Conservation (phyloP, 2,113 vertebrate species). For the Aplodontia rufa region DNA sequence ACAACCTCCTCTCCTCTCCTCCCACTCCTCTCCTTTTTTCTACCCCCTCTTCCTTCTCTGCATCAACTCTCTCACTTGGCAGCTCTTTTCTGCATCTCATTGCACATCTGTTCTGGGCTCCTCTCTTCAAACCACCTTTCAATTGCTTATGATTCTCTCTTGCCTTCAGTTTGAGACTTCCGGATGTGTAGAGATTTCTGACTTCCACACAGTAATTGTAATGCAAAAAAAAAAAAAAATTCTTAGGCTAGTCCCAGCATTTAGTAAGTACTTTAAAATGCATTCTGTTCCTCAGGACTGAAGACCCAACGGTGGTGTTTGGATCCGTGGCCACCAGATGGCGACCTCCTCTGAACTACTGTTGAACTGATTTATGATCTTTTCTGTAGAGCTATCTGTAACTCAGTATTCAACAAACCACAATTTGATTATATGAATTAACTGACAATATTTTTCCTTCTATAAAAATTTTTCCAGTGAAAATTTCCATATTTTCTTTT, state of each 20-base stretch:
- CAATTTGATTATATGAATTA: background rate
- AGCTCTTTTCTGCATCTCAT: background rate
- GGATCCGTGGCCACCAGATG: background rate
- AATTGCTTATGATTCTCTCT: background rate
- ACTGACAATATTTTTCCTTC: background rate
- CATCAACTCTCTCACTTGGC: background rate
- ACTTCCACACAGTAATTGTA: background rate
- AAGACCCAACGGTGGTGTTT: background rate
- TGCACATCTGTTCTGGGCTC: background rate
- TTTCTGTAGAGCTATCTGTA: background rate
- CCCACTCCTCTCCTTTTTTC: background rate
- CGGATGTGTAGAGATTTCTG: background rate
- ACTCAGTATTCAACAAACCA: background rate
- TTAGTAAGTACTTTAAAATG: background rate
- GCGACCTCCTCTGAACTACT: background rate
- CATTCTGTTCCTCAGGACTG: background rate
- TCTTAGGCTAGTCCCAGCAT: background rate
- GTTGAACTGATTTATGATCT: background rate
- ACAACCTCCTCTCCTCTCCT: background rate
- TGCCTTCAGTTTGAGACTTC: background rate
- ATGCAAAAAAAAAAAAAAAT: background rate
- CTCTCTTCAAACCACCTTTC: background rate
- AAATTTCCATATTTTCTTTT: background rate
- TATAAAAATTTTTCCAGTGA: background rate
- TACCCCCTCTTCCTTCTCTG: background rate